phyloP scores from a whole-genome alignment of 2,888 invertebrate genomes.

The Hyles lineata region DNA sequence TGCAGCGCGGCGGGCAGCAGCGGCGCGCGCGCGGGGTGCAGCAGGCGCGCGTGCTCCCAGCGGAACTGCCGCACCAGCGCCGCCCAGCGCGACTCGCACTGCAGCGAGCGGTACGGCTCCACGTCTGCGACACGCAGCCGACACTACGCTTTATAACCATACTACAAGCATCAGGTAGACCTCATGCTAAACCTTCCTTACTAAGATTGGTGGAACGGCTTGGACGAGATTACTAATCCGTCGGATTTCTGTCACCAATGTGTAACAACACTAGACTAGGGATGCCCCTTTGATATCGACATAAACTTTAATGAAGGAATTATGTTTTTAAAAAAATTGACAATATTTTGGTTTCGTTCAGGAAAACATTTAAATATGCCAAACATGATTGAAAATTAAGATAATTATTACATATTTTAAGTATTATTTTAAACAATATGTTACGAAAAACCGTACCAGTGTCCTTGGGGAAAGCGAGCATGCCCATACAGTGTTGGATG shows the following conservation, averaged over 20 bases:
- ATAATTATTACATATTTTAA: too few relatives aligned
- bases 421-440: neutral
- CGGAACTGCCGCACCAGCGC: constrained; percentile 95
- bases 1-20: constrained; percentile 96
- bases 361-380: too few relatives aligned
- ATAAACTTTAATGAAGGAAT: too few relatives aligned
- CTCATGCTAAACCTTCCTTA: neutral
- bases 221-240: too few relatives aligned
- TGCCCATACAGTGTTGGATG: constrained; percentile 97
- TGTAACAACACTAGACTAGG: too few relatives aligned
- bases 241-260: too few relatives aligned
- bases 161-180: neutral
- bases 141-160: neutral
- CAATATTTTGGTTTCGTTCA: too few relatives aligned
- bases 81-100: constrained; percentile 90
- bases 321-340: too few relatives aligned
- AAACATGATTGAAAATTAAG: too few relatives aligned
- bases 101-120: constrained; percentile 88
- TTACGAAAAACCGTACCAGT: constrained; percentile 81
- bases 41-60: constrained; percentile 96
- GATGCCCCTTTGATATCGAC: too few relatives aligned
- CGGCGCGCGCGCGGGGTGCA: constrained; percentile 96
- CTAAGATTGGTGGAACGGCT: too few relatives aligned
- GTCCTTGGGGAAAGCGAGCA: constrained; percentile 95
- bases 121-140: constrained; percentile 73